Percentiles rank a stretch among this genome's conserved stretches.
Conservation (phyloP, 2,113 vertebrate species). For the Jaculus jaculus region DNA sequence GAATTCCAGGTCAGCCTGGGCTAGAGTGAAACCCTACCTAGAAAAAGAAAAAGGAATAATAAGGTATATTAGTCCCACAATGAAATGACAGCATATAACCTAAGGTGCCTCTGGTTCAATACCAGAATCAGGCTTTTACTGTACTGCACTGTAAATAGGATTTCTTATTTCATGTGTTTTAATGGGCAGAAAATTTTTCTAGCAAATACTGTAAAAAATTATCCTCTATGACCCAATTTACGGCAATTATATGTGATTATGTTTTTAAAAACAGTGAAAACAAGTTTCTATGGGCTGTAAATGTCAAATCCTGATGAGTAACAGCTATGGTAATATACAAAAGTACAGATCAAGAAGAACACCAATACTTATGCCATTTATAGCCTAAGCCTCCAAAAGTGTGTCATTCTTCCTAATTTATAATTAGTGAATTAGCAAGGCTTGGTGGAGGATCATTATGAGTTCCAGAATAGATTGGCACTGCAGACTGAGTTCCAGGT, state of each 20-base stretch:
- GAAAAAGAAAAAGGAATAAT: too few species aligned
- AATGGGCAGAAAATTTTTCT: neutral
- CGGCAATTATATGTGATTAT: neutral
- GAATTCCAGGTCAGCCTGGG: too few species aligned
- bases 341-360: neutral
- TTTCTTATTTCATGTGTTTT: neutral
- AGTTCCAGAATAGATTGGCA: too few species aligned
- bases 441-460: too few species aligned
- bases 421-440: too few species aligned
- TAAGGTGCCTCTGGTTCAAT: neutral
- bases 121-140: neutral
- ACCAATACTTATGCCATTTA: neutral
- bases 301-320: neutral
- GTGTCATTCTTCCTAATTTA: neutral
- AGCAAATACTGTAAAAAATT: neutral
- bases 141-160: neutral
- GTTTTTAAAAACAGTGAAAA: slow-evolving; percentile 1
- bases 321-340: slow-evolving; percentile 5
- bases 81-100: neutral
- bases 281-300: neutral
- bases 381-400: neutral
- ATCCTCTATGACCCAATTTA: neutral
- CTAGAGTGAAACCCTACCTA: too few species aligned
- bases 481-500: too few species aligned
- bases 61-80: too few species aligned